These are phyloP conservation scores for Ceraclea dissimilis DNA, from an alignment of 2,888 invertebrate genomes.

Conservation along the genomic window DNA sequence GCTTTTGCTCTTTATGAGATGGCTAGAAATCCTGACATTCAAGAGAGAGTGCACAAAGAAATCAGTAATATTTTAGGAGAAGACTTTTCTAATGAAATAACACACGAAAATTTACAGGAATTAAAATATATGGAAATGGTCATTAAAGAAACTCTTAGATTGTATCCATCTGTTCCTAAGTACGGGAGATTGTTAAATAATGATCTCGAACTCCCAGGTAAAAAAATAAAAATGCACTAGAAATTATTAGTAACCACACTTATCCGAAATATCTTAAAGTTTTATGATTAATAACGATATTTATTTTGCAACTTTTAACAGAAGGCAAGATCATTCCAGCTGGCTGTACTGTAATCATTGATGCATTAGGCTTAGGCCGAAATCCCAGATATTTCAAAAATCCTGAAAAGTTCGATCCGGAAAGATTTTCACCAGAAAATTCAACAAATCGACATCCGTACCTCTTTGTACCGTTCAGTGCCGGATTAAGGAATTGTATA, in stretches of 20 bases:
- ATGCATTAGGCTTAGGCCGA: slow-evolving; percentile 9
- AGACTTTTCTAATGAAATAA: slow-evolving; percentile 4
- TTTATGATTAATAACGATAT: no score
- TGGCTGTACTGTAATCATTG: slow-evolving; percentile 4
- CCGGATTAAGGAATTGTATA: slow-evolving; percentile 24
- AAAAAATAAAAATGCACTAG: no score
- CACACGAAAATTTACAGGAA: slow-evolving; percentile 23
- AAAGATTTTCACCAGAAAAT: slow-evolving; percentile 23
- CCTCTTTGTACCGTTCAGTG: slow-evolving; percentile 11
- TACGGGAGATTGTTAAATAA: slow-evolving; percentile 26
- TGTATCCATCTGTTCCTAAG: slow-evolving; percentile 29
- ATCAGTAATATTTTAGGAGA: slow-evolving; percentile 12
- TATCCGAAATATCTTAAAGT: no score
- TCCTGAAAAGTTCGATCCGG: slow-evolving; percentile 24
- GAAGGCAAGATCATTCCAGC: slow-evolving; percentile 19
- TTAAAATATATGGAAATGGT: slow-evolving; percentile 28
- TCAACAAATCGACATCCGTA: slow-evolving; percentile 15
- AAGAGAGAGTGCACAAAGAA: slow-evolving; percentile 27
- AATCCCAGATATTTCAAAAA: slow-evolving; percentile 16
- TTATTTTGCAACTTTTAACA: no score
- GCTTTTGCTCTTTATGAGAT: slow-evolving; percentile 39
- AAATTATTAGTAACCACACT: no score
- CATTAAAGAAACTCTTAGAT: slow-evolving; percentile 29
- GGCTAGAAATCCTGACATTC: slow-evolving; percentile 37
- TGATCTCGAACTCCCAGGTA: slow-evolving; percentile 25